Percentiles rank a stretch among this genome's conserved stretches.
phyloP scores from a whole-genome alignment of 64 coral and sea anemone species.

The Acropora yongei region DNA sequence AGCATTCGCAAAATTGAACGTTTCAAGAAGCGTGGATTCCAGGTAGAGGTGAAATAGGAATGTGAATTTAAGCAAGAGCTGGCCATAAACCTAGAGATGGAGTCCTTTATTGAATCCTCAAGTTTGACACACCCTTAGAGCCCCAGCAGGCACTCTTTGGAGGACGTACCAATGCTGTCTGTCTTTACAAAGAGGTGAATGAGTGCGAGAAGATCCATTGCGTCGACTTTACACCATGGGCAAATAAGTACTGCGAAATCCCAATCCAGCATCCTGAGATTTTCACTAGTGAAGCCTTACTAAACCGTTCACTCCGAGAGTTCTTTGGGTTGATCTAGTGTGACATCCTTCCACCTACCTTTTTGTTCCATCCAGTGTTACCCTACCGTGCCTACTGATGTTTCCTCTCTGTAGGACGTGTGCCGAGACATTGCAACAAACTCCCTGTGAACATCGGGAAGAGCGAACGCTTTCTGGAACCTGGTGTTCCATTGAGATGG shows the following conservation, averaged over 20 bases:
- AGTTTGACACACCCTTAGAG: background rate
- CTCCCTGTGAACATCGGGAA: background rate
- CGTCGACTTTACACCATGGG: background rate
- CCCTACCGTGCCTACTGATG: background rate
- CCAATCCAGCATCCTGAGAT: conserved; percentile 13
- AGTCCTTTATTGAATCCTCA: background rate
- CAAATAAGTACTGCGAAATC: background rate
- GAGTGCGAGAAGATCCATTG: conserved; percentile 11
- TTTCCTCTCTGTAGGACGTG: conserved; percentile 35
- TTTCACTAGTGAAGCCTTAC: background rate
- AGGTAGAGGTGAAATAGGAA: conserved; percentile 21
- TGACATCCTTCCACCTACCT: conserved; percentile 6
- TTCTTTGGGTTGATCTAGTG: conserved; percentile 34
- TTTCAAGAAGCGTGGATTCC: background rate
- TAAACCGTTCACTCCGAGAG: background rate
- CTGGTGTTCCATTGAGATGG: background rate
- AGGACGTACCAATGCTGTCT: conserved; percentile 1
- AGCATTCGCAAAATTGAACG: background rate
- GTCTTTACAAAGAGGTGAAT: background rate
- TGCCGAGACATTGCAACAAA: background rate
- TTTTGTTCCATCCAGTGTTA: conserved; percentile 38
- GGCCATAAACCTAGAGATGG: background rate
- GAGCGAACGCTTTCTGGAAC: conserved; percentile 4
- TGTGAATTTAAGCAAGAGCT: conserved; percentile 9
- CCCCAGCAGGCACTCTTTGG: conserved; percentile 43